Base-by-base conservation (phyloP, 2,113 vertebrate genomes). In the Entomyzon cyanotis region DNA sequence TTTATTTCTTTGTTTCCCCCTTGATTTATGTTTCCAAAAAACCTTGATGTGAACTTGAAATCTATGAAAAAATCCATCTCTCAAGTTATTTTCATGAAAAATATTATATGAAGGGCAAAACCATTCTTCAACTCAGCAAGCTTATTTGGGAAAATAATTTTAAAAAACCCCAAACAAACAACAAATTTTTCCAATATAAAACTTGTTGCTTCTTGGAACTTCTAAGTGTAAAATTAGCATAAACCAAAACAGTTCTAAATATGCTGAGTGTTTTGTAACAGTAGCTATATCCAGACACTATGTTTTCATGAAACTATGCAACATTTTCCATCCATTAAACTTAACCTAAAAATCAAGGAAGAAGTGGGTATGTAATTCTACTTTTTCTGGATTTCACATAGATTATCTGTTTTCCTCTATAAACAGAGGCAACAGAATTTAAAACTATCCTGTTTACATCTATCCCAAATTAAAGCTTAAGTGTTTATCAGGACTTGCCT, bases 1-100 rank as follows among this genome's bases (percentile, higher is more conserved):
- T 77, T 88, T 78, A 28, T 59, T 87, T 80, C 15, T 79, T 84
- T 21, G 63, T 24, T 80, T 71, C 5, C 24, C 16, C 20, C 14
- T 33, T 10, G 1, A 53, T 47, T 44, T 35, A 11, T 6, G 1
- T 49, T 67, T 64, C 18, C 8, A 56, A 62, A 62, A 68, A 67
- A 27, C 3, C 6, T 33, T 0, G 0, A 63, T 9, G 9, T 2
- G 0, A 42, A 69, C 50, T 71, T 64, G 23, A 80, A 80, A 50
- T 55, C 67, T 11, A 56, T 65, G 19, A 76, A 80, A 81, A 82
- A 90, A 31, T 28, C 4, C 15, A 83, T 78, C 8, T 44, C 37
- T 59, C 33, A 31, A 20, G 3, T 52, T 39, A 74, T 65, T 70
- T 76, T 84, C 1, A 65, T 55, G 5, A 84, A 86, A 81, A 87